Evolutionary conservation across 2,113 vertebrate genomes (phyloP).

Genomic region (Trinectes maculatus): DNA sequence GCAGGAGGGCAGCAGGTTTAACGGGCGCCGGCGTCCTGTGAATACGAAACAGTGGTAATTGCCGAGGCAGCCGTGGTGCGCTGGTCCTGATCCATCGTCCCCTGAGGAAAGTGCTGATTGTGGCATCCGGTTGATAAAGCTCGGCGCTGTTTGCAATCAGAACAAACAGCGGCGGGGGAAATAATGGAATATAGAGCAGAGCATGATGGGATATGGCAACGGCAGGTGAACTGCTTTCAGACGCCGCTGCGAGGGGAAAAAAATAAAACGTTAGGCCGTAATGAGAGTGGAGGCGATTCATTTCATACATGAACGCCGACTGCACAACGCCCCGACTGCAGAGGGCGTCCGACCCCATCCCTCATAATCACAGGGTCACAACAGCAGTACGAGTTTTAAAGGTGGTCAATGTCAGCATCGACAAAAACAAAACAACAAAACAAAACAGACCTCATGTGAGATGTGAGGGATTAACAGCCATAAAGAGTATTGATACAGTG

Average conservation of each 20-base stretch:
- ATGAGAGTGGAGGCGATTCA: constrained; percentile 30
- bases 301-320: constrained; percentile 42
- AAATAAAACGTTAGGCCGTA: constrained; percentile 34
- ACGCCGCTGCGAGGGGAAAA: neutral
- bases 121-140: constrained; percentile 54
- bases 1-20: constrained; percentile 1
- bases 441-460: constrained; percentile 2
- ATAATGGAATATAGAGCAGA: constrained; percentile 40
- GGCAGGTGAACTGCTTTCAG: constrained; percentile 56
- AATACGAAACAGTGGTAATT: constrained; percentile 57
- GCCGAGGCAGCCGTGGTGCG: constrained; percentile 21
- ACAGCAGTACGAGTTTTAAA: constrained; percentile 4
- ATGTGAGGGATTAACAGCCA: constrained; percentile 4
- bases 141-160: constrained; percentile 2
- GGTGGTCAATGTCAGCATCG: too few species aligned
- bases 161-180: constrained; percentile 37
- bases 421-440: too few species aligned
- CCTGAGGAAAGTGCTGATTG: constrained; percentile 66
- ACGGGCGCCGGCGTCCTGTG: constrained; percentile 23
- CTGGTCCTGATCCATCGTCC: constrained; percentile 44
- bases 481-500: too few species aligned
- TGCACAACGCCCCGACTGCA: constrained; percentile 5
- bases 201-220: constrained; percentile 47
- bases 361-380: constrained; percentile 15
- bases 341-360: constrained; percentile 12